Evolutionary conservation across 2,113 vertebrate species (phyloP).

Genomic region (Muscicapa adusta): DNA sequence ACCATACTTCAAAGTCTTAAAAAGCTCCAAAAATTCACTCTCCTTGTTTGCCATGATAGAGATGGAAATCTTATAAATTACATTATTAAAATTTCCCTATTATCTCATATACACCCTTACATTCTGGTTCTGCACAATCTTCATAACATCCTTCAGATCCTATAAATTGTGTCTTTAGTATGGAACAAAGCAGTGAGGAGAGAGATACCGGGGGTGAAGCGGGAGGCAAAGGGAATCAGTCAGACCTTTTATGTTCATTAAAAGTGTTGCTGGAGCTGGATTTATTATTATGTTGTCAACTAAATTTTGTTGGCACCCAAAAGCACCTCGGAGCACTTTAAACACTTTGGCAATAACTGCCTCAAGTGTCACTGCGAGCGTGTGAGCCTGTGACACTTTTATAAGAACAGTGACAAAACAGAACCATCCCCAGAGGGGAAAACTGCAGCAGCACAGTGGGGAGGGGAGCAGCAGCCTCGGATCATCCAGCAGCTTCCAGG

Average conservation of each 20-base stretch:
- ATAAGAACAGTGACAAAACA: background rate
- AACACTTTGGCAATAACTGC: background rate
- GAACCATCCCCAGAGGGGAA: background rate
- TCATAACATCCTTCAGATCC: background rate
- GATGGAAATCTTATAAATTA: background rate
- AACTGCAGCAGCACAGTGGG: background rate
- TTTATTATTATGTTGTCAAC: constrained; percentile 13
- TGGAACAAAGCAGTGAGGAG: background rate
- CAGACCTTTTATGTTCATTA: background rate
- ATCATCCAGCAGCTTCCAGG: background rate
- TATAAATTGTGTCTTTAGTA: background rate
- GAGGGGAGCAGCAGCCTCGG: background rate
- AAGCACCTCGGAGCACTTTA: background rate
- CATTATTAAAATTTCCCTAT: background rate
- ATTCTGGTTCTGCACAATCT: background rate
- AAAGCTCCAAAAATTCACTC: background rate
- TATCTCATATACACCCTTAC: background rate
- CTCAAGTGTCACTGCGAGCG: background rate
- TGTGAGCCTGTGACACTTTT: background rate
- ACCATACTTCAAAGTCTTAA: background rate
- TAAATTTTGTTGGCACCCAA: background rate
- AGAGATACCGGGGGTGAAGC: background rate
- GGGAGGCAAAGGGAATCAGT: background rate
- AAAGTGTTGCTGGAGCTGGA: background rate
- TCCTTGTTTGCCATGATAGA: background rate